Evolutionary conservation across 2,797 vertebrate genomes (phyloP).

Genomic region (Heterohyrax brucei): DNA sequence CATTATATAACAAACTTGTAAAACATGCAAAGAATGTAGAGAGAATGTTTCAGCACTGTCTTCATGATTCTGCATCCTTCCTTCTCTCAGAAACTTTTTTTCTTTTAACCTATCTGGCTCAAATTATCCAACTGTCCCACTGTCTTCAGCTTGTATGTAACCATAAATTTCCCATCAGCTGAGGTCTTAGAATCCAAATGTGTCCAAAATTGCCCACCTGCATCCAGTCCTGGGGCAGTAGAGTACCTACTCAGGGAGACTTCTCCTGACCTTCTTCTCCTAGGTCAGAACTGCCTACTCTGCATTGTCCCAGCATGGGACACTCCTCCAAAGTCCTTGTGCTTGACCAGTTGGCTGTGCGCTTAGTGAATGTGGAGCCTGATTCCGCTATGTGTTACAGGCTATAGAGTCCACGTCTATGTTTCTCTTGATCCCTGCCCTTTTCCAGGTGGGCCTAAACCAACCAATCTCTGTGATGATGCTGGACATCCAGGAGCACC

Average conservation of each 20-base stretch:
- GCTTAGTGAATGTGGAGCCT: neutral
- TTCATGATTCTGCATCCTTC: neutral
- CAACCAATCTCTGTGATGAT: neutral
- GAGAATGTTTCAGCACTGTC: neutral
- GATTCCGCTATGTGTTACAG: neutral
- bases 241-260: neutral
- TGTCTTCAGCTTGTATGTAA: neutral
- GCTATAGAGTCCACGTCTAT: neutral
- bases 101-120: neutral
- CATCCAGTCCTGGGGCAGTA: neutral
- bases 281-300: neutral
- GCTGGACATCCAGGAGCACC: too few relatives aligned
- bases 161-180: neutral
- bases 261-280: neutral
- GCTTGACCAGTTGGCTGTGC: neutral
- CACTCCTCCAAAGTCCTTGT: neutral
- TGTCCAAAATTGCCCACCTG: neutral
- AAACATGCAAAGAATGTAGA: neutral
- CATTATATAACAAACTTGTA: neutral
- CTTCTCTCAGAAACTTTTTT: neutral
- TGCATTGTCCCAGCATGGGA: neutral
- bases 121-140: neutral
- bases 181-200: too few relatives aligned
- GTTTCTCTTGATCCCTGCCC: neutral
- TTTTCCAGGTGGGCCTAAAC: neutral